Percentiles rank a stretch among this genome's conserved stretches.
These are phyloP conservation scores for Ditula angustiorana DNA, from an alignment of 2,888 invertebrate genomes.

Conservation along the genomic window DNA sequence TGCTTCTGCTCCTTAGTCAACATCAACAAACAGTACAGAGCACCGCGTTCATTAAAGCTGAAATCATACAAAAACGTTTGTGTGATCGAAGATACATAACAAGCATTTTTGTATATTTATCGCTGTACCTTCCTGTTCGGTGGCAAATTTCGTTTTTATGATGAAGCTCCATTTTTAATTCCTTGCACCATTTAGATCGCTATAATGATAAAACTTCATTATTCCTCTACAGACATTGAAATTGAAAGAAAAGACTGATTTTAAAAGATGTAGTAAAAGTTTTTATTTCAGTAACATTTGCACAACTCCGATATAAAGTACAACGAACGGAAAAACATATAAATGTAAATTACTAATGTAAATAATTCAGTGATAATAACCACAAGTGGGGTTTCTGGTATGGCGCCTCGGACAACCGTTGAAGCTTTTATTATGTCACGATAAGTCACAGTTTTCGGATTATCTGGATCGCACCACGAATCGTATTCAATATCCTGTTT, in stretches of 20 bases:
- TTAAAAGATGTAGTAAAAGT: neutral
- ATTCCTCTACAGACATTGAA: neutral
- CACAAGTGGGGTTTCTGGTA: conserved; percentile 65
- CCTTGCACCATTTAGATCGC: conserved; percentile 89
- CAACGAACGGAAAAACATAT: conserved; percentile 46
- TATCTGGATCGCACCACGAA: conserved; percentile 56
- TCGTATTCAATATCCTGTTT: conserved; percentile 55
- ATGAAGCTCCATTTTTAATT: conserved; percentile 91
- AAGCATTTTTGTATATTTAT: neutral
- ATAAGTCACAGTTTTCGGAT: conserved; percentile 72
- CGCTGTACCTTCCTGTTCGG: conserved; percentile 91
- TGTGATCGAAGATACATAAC: neutral
- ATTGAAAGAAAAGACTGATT: neutral
- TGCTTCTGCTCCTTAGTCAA: conserved; percentile 88
- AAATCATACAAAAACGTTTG: conserved; percentile 43
- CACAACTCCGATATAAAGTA: conserved; percentile 7
- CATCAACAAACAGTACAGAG: conserved; percentile 91
- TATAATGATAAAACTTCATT: conserved; percentile 60
- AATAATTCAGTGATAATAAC: conserved; percentile 45
- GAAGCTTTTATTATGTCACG: conserved; percentile 87
- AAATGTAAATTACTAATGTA: neutral
- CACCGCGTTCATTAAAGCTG: conserved; percentile 96
- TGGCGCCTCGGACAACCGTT: conserved; percentile 81
- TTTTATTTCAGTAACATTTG: conserved; percentile 6
- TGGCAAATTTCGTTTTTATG: conserved; percentile 96